These are phyloP conservation scores for Melanostoma scalare DNA, from an alignment of 2,888 invertebrate genomes.

Conservation along the genomic window DNA sequence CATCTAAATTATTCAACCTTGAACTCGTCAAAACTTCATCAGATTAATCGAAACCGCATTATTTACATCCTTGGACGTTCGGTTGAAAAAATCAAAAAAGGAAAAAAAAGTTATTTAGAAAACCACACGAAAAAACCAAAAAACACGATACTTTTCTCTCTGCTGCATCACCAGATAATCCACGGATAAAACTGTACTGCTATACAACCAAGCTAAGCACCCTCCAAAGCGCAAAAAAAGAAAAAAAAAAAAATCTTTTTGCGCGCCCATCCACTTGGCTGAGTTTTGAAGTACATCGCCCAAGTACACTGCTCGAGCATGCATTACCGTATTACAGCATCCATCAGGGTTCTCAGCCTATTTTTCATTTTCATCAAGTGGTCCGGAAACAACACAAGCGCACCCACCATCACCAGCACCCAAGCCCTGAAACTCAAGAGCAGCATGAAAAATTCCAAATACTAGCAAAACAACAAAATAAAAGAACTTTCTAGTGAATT, in stretches of 20 bases:
- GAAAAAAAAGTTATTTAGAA: not conserved
- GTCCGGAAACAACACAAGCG: conserved; percentile 62
- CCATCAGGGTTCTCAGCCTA: conserved; percentile 69
- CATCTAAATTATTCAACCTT: conserved; percentile 32
- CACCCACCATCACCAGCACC: conserved; percentile 29
- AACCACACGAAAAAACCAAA: conserved; percentile 1
- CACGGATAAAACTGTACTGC: not conserved
- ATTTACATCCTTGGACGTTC: conserved; percentile 21
- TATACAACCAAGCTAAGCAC: not conserved
- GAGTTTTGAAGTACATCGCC: conserved; percentile 59
- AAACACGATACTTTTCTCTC: conserved; percentile 6
- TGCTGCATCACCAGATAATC: conserved; percentile 7
- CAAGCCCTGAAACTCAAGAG: not conserved
- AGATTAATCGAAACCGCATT: conserved; percentile 55
- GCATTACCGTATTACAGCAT: conserved; percentile 69
- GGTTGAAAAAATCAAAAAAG: not conserved
- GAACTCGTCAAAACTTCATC: conserved; percentile 53
- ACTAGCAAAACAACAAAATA: conserved; percentile 13
- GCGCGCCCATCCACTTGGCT: conserved; percentile 59
- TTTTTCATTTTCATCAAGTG: conserved; percentile 73
- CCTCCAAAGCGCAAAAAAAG: not conserved
- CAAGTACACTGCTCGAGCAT: conserved; percentile 63
- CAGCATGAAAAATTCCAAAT: conserved; percentile 14
- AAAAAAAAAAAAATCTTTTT: conserved; percentile 46
- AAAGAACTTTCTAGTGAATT: conserved; percentile 53